Base-by-base conservation (phyloP, 2,797 vertebrate genomes). In the Otolemur crassicaudatus region DNA sequence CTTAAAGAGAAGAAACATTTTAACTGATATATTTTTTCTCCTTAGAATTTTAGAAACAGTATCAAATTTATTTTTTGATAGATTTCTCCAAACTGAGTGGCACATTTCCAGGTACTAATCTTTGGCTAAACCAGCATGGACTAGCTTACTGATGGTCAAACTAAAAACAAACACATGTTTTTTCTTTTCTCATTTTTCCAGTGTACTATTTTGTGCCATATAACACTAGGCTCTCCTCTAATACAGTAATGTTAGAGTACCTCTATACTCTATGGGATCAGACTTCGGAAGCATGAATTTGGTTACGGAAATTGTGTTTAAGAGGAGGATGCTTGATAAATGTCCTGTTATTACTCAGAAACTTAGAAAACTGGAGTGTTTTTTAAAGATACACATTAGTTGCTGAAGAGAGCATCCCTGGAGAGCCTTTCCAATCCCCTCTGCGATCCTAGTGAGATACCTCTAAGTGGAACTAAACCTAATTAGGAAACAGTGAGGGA, bases 401-500 rank as follows among this genome's bases (percentile, higher is more conserved):
- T 91, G 2, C 19, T 77, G 37, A 82, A 86, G 16, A 77, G 13
- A 31, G 2, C 8, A 72, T 10, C 56, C 17, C 25, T 11, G 7
- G 40, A 69, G 49, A 96, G 9, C 27, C 76, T 83, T 85, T 67
- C 9, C 20, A 0, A 56, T 61, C 20, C 49, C 46, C 3, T 90
- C 31, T 82, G 46, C 61, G 43, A 81, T 77, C 19, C 8, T 12
- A 60, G 37, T 86, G 63, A 92, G 56, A 82, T 89, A 19, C 2
- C 40, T 91, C 20, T 69, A 77, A 79, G 19, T 69, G 61, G 17
- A 31, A 73, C 19, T 87, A 82, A 61, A 58, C 79, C 40, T 88
- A 86, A 89, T 61, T 67, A 89, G 77, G 72, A 93, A 88, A 89
- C 20, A 58, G 76, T 37, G 60, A 96, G n/a, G 53, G 65, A 70